Evolutionary conservation across 2,113 vertebrate genomes (phyloP).

Genomic region (Crotalus tigris): DNA sequence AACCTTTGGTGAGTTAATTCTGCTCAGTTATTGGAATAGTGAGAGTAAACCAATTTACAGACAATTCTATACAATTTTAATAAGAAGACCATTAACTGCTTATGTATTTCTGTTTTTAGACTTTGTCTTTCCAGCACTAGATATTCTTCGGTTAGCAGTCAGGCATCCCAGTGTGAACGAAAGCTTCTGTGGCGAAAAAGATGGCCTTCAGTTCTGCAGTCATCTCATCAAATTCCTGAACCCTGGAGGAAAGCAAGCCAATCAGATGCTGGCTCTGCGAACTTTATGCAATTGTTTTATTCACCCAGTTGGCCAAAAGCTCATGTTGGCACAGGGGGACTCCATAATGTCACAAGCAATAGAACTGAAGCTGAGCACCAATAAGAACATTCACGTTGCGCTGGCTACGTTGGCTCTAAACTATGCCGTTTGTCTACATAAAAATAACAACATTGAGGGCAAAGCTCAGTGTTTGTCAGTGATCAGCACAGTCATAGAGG

Average conservation of each 20-base stretch:
- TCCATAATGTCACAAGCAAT: conserved; percentile 83
- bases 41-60: not conserved
- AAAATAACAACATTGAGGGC: conserved; percentile 85
- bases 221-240: conserved; percentile 87
- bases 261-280: conserved; percentile 92
- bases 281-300: conserved; percentile 94
- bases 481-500: conserved; percentile 88
- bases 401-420: conserved; percentile 91
- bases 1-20: not conserved
- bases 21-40: not conserved
- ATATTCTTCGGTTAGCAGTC: conserved; percentile 91
- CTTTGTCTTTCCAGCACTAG: conserved; percentile 94
- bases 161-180: conserved; percentile 90
- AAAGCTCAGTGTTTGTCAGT: conserved; percentile 97
- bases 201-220: conserved; percentile 82
- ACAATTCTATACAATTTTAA: not conserved
- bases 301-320: conserved; percentile 77
- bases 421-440: conserved; percentile 88
- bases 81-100: conserved; percentile 22
- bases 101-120: conserved; percentile 72
- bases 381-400: conserved; percentile 95
- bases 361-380: conserved; percentile 82
- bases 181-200: conserved; percentile 87
- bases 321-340: conserved; percentile 89
- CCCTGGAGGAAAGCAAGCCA: conserved; percentile 85